Evolutionary conservation across 1,140 invertebrate genomes (phyloP), one percentile per base, ranked within the genome.

Genomic region (Penaeus chinensis): DNA sequence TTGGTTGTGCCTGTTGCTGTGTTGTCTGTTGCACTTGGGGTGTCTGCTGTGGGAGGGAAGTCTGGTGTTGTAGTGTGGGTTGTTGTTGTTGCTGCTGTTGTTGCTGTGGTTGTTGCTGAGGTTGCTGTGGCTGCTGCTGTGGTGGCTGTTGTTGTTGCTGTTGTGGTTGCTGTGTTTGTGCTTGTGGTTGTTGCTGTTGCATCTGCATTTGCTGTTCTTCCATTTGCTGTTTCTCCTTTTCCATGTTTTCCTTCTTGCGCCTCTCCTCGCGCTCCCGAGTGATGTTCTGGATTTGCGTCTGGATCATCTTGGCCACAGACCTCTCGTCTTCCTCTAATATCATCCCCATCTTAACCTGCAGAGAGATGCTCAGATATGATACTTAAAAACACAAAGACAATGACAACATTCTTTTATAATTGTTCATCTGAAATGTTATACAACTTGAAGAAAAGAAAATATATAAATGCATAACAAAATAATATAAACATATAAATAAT

Each of bases 271-370:
- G 92, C 82, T 96, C 95, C 77, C 94, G 93, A 3, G 93, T 92
- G 88, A 96, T 92, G 79, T 93, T 93, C 77, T 92, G 93, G 66
- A 98, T 95, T 92, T 97, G 96, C 69, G 96, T 96, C 91, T 96
- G 96, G 37, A 99, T 94, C 92, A 99, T 94, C 91, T 97, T 96
- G 74, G 95, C 95, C 8, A 98, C 97, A 74, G 96, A 95, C 91
- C 97, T 95, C 0, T 96, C 95, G 92, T 99, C 98, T 91, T 98
- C 97, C 91, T 98, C 97, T 87, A 96, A 95, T 90, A 98, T 97
- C 87, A 98, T 95, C 79, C 96, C 96, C 19, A 96, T 96, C 91
- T 97, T 96, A 42, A 96, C 96, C 94, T 94, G 88, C 61, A 91
- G 19, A 74, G 20, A 27, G 22, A 13, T 16, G 11, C 54, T 54